Base-by-base conservation (phyloP, 2,888 invertebrate genomes). In the Eupithecia dodoneata region DNA sequence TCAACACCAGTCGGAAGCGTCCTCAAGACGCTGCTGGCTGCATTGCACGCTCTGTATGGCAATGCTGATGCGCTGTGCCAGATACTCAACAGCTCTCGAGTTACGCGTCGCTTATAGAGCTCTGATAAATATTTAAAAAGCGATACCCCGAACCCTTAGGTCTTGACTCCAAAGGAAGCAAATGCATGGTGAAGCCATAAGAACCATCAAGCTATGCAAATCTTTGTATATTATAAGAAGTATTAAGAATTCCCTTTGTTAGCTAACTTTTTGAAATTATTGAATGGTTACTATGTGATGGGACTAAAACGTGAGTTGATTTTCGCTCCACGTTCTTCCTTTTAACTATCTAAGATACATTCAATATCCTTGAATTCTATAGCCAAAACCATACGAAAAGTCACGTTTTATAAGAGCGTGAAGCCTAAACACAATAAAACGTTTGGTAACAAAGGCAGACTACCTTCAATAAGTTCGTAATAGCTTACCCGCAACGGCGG, bases 401-500 rank as follows among this genome's bases (percentile, higher is more conserved):
- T 47, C 69, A 69, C 45, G 69, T 69, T 69, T 69, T n/a, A n/a
- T 30, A 67, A 6, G n/a, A 10, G n/a, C 18, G 44, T 10, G 67
- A 67, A 67, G 44, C 45, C 69, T n/a, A 44, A 45, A 18, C 69
- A 69, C 6, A 69, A 69, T 69, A 47, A 47, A 69, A 47, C 30
- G 10, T 67, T 44, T 45, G 41, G 44, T 67, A 67, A 67, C 67
- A 67, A 67, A 42, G 67, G 42, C 44, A 9, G 3, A 44, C 9
- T 18, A 47, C n/a, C 10, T 47, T 10, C 47, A 67, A 67, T 41
- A 66, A 44, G 15, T 67, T 67, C 42, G 47, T 47, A 47, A 47
- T 47, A 18, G 47, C 47, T 69, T 69, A 47, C 69, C 42, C 44
- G 45, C n/a, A 67, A 67, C 7, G 13, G 10, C 41, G 41, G 69